Evolutionary conservation across 2,113 vertebrate genomes (phyloP), one percentile per base, ranked within the genome.

Genomic region (Pogona vitticeps): DNA sequence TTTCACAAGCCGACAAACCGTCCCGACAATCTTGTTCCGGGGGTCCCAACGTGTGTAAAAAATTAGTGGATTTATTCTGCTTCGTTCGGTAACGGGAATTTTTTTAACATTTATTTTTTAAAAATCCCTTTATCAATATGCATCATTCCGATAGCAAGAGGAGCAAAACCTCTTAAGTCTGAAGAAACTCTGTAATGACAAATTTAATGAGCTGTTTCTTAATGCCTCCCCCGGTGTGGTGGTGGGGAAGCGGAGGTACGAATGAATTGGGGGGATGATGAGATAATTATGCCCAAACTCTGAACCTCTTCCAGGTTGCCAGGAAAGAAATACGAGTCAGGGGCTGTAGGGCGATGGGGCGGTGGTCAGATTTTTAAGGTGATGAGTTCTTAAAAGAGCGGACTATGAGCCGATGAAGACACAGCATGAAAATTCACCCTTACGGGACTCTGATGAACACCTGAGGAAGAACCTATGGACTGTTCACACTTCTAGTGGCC

Each of bases 21-120:
- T n/a, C n/a, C n/a, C n/a, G n/a, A n/a, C n/a, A n/a, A n/a, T n/a
- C n/a, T n/a, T n/a, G n/a, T n/a, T n/a, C n/a, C n/a, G n/a, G n/a
- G n/a, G n/a, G n/a, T 85, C 85, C 73, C 83, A 93, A 79, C 23
- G 52, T 61, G 52, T 65, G 70, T 87, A 89, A 88, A n/a, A 52
- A 52, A 86, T 85, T 86, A 93, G 78, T 75, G 79, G 88, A 88
- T 93, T 91, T 88, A 90, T 93, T 90, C 85, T 87, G 88, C 72
- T 90, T 87, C 31, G 0, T 10, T 86, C 91, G 90, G 80, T 76
- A 83, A 90, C 82, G 13, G 18, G 82, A 85, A 3, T n/a, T n/a
- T n/a, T n/a, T n/a, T n/a, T 1, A 3, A 9, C 3, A 7, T 33
- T 83, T 18, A 10, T 40, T 40, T 38, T 92, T 42, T 88, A 89